phyloP scores from a whole-genome alignment of 2,113 vertebrate genomes.

The Oceanodroma tethys region DNA sequence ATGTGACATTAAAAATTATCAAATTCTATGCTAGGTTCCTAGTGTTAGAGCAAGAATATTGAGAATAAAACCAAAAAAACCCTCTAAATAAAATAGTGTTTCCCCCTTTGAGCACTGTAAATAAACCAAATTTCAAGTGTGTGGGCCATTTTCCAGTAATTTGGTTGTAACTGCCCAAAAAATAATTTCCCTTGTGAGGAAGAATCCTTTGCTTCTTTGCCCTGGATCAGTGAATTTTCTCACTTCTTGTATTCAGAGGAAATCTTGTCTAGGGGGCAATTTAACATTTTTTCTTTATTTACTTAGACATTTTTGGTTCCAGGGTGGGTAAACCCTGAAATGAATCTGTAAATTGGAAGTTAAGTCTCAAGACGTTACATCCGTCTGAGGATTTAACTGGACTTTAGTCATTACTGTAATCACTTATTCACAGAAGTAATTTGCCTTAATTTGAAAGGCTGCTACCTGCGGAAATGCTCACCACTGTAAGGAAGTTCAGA shows the following conservation, averaged over 20 bases:
- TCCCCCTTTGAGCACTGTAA: neutral
- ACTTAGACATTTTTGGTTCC: neutral
- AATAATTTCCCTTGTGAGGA: neutral
- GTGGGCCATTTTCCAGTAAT: neutral
- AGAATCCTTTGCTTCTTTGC: neutral
- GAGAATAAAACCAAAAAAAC: neutral
- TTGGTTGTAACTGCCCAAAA: neutral
- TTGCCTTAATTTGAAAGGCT: neutral
- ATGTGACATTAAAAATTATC: neutral
- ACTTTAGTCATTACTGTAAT: neutral
- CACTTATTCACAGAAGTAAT: neutral
- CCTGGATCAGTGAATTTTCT: neutral
- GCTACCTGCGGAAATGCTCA: neutral
- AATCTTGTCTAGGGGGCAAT: neutral
- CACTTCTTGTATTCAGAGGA: neutral
- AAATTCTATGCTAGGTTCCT: neutral
- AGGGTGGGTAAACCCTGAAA: neutral
- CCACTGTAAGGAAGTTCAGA: neutral
- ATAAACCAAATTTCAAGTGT: neutral
- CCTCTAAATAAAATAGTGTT: neutral
- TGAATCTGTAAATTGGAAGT: neutral
- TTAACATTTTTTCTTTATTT: neutral
- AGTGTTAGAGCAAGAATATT: neutral
- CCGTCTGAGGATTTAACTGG: neutral
- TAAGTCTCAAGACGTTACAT: neutral